These are phyloP conservation scores for Formica selysi DNA, from an alignment of 1,140 invertebrate species.

Conservation along the genomic window DNA sequence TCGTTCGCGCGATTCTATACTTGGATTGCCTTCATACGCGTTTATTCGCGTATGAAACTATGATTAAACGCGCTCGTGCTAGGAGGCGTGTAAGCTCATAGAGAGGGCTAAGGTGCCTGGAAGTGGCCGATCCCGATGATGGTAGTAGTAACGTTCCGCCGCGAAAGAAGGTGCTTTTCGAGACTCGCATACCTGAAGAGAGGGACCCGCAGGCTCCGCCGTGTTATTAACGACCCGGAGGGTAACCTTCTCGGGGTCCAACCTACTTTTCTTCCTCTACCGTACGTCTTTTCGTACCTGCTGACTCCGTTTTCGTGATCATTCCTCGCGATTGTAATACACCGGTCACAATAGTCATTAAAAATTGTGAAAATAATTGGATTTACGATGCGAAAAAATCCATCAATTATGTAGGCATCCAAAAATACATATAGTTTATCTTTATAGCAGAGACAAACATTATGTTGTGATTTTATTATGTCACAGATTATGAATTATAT, in stretches of 20 bases:
- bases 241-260: slow-evolving; percentile 62
- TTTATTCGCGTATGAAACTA: slow-evolving; percentile 59
- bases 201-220: slow-evolving; percentile 72
- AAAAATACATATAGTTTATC: neutral
- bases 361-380: neutral
- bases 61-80: slow-evolving; percentile 57
- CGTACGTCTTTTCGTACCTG: slow-evolving; percentile 51
- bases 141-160: slow-evolving; percentile 38
- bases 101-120: slow-evolving; percentile 57
- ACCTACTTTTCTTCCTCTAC: slow-evolving; percentile 61
- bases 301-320: slow-evolving; percentile 54
- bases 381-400: neutral
- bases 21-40: neutral
- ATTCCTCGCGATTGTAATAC: slow-evolving; percentile 31
- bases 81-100: slow-evolving; percentile 52
- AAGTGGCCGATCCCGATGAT: slow-evolving; percentile 44
- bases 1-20: slow-evolving; percentile 1
- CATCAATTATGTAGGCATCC: neutral
- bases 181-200: slow-evolving; percentile 78
- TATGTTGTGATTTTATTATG: neutral
- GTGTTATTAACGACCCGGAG: slow-evolving; percentile 80
- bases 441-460: neutral
- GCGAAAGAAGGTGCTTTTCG: slow-evolving; percentile 65
- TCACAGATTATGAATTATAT: too few species aligned
- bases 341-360: slow-evolving; percentile 5